phyloP scores from a whole-genome alignment of 2,888 invertebrate species.

The Acrocera orbiculus region DNA sequence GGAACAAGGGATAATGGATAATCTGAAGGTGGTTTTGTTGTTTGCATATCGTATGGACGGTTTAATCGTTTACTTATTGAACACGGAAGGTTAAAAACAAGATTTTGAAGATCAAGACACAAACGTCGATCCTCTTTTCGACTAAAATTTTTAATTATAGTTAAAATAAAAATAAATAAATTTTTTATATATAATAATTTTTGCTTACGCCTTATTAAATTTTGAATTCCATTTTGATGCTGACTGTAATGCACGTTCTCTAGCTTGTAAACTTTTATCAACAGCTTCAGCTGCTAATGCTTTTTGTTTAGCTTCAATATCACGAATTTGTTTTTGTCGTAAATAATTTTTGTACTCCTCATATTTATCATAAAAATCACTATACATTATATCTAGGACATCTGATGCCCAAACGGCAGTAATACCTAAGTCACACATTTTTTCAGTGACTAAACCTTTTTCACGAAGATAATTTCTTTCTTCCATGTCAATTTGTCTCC shows the following conservation, averaged over 20 bases:
- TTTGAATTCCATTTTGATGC: conserved; percentile 78
- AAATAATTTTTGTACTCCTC: conserved; percentile 61
- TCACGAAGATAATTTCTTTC: conserved; percentile 79
- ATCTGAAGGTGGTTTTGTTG: conserved; percentile 32
- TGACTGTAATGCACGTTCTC: conserved; percentile 64
- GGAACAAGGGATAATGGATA: conserved; percentile 91
- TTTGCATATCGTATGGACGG: conserved; percentile 19
- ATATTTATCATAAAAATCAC: conserved; percentile 89
- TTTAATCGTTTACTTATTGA: conserved; percentile 30
- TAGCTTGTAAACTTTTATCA: conserved; percentile 37
- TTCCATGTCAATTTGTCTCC: conserved; percentile 74
- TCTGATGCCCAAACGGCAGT: conserved; percentile 86
- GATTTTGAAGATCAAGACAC: conserved; percentile 84
- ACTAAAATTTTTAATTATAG: conserved; percentile 4
- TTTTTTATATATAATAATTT: background rate
- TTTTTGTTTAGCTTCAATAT: conserved; percentile 48
- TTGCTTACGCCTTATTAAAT: conserved; percentile 46
- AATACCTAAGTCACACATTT: conserved; percentile 82
- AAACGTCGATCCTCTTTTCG: conserved; percentile 59
- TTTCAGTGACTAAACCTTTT: conserved; percentile 67
- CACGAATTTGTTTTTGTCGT: conserved; percentile 42
- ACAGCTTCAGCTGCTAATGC: conserved; percentile 32
- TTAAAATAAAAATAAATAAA: background rate
- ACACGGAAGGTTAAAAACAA: conserved; percentile 63
- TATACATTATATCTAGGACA: conserved; percentile 86